These are phyloP conservation scores for Leptopilina syphax DNA, from an alignment of 2,888 invertebrate genomes.

Conservation along the genomic window DNA sequence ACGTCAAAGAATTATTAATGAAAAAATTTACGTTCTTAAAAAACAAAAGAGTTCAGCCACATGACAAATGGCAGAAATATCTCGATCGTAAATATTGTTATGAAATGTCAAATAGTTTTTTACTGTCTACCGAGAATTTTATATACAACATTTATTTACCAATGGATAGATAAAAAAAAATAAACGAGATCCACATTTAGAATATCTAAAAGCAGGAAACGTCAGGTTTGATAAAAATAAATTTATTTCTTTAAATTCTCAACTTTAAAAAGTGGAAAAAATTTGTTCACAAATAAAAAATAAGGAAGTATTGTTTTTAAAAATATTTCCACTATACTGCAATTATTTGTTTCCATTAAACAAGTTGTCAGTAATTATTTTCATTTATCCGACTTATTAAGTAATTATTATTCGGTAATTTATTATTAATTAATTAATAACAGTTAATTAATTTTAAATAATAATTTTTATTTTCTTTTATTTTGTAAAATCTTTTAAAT, in stretches of 20 bases:
- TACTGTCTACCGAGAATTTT: background rate
- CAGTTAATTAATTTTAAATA: no score
- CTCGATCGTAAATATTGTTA: background rate
- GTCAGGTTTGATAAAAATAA: background rate
- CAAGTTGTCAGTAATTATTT: no score
- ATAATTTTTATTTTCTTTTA: no score
- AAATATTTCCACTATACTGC: no score
- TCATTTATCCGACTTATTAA: no score
- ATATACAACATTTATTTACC: background rate
- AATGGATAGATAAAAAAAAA: background rate
- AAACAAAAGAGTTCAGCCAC: slow-evolving; percentile 5
- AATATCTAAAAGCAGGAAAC: background rate
- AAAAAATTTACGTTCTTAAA: background rate
- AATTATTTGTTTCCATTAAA: no score
- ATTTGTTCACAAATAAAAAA: no score
- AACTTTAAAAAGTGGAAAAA: no score
- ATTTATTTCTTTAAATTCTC: background rate
- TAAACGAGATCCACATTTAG: background rate
- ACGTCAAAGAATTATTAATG: background rate
- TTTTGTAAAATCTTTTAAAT: no score
- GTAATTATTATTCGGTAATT: no score
- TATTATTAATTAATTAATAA: no score
- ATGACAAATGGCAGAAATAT: background rate
- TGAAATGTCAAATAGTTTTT: slow-evolving; percentile 22
- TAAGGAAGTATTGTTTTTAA: no score